phyloP scores from a whole-genome alignment of 1,140 invertebrate genomes.

The Platyscapa corneri region DNA sequence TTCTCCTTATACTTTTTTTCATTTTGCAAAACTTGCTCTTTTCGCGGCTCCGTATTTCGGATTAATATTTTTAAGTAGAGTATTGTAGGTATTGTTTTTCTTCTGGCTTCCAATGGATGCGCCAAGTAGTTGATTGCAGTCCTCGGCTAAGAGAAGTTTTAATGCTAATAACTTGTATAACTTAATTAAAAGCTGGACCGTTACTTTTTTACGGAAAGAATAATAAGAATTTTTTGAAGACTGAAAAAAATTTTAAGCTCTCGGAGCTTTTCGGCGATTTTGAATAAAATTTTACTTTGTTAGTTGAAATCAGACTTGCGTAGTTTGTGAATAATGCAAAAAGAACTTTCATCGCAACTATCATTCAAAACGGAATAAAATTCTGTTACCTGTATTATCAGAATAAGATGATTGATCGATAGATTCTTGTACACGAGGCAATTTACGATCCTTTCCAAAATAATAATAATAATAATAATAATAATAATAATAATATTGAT shows the following conservation, averaged over 20 bases:
- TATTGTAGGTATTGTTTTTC: not conserved
- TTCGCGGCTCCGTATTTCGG: not conserved
- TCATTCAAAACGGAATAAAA: no score
- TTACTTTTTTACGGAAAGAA: not conserved
- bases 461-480: no score
- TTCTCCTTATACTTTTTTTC: not conserved
- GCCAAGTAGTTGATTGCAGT: not conserved
- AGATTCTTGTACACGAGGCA: no score
- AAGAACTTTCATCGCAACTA: no score
- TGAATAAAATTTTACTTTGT: no score
- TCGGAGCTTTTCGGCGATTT: no score
- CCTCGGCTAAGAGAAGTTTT: not conserved
- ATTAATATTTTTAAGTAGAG: conserved; percentile 11
- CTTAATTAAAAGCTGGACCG: not conserved
- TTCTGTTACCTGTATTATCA: no score
- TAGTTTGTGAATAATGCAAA: no score
- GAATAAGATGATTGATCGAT: no score
- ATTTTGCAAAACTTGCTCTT: not conserved
- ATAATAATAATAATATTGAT: no score
- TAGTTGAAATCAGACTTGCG: no score
- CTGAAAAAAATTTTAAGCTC: not conserved
- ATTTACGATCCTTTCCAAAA: no score
- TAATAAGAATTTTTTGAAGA: not conserved
- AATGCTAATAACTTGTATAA: conserved; percentile 23
- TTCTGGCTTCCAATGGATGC: not conserved